phyloP scores from a whole-genome alignment of 2,888 invertebrate genomes.

The Morinoia aosen region DNA sequence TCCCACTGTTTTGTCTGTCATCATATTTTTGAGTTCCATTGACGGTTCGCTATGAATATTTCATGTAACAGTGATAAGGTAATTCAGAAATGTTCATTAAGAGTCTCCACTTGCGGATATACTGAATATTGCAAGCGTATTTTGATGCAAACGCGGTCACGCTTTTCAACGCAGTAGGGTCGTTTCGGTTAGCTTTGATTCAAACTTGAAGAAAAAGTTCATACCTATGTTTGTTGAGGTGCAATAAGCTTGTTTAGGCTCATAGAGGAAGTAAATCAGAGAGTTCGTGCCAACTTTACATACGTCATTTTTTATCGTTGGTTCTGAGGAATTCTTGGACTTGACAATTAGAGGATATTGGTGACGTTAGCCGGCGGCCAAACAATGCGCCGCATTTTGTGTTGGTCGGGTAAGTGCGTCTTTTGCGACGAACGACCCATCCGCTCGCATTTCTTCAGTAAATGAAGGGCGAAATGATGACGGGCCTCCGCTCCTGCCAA shows the following conservation, averaged over 20 bases:
- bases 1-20: not conserved
- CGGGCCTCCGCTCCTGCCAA: slow-evolving; percentile 12
- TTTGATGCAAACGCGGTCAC: not conserved
- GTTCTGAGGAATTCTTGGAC: not conserved
- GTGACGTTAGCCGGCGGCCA: not conserved
- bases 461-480: slow-evolving; percentile 41
- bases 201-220: not conserved
- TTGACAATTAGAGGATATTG: slow-evolving; percentile 41
- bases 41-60: not conserved
- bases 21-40: not conserved
- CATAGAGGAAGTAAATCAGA: not conserved
- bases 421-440: not conserved
- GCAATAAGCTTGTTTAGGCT: not conserved
- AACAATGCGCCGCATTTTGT: slow-evolving; percentile 42
- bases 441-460: slow-evolving; percentile 27
- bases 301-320: not conserved
- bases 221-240: not conserved
- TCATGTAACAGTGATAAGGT: not conserved
- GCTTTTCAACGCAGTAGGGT: not conserved
- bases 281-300: not conserved
- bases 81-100: not conserved
- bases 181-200: not conserved
- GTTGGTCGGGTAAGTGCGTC: not conserved
- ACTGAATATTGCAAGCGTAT: not conserved
- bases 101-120: not conserved